Evolutionary conservation across 2,113 vertebrate genomes (phyloP), one percentile per base, ranked within the genome.

Genomic region (Ophiodon elongatus): DNA sequence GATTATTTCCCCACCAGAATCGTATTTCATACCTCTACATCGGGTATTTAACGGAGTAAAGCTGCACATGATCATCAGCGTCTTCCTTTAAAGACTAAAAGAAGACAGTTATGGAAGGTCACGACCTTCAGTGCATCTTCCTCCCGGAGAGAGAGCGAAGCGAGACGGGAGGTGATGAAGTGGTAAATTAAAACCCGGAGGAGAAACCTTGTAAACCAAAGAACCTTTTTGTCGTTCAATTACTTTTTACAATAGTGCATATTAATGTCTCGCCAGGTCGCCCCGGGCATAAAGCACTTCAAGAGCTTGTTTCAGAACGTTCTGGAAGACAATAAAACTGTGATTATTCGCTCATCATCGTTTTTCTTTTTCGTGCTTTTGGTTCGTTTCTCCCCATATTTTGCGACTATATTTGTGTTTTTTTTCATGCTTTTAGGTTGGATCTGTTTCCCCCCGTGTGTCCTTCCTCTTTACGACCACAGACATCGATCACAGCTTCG

Each of bases 141-240:
- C 37, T 50, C 56, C 1, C 6, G 3, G 9, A 27, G 60, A 37
- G 23, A 27, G 25, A 23, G 56, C 43, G 73, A 62, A 63, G 73
- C 11, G 45, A 31, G 63, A 29, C 23, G 5, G 33, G 47, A 43
- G 59, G 65, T 60, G 29, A 62, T 72, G 80, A 62, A 72, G 72
- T 66, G 59, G 21, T 35, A 52, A 78, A 70, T 82, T 59, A 65
- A 79, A 70, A 31, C 19, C 64, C 8, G 13, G 13, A 67, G 41
- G 67, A 76, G 43, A 59, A n/a, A 59, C 25, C 41, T 73, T n/a
- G 35, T 63, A 72, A 62, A 43, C 39, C 52, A 10, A 65, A 80
- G 39, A 60, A 50, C 35, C 43, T 62, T 10, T 21, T n/a, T 4
- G 27, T n/a, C 74, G 23, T 68, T 62, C 29, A 21, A 15, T 70